A percentile compares a stretch with the other conserved stretches of the same genome.
Evolutionary conservation across 2,113 vertebrate species (phyloP).

Genomic region (Trogon melanurus): DNA sequence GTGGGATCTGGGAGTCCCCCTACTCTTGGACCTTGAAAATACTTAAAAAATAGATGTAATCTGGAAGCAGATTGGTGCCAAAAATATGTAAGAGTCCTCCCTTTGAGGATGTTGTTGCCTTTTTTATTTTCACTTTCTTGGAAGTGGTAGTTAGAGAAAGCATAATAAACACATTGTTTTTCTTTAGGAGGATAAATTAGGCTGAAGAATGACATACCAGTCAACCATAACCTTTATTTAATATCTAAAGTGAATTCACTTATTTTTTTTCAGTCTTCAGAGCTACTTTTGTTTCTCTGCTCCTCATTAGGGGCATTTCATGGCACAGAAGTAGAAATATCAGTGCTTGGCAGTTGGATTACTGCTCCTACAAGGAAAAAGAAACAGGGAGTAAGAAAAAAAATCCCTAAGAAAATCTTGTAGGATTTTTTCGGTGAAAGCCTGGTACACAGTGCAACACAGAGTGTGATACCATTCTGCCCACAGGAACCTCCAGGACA

Average conservation of each 20-base stretch:
- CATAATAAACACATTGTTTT: constrained; percentile 21
- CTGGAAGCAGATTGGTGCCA: constrained; percentile 51
- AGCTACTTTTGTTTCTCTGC: not conserved
- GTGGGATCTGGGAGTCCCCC: constrained; percentile 42
- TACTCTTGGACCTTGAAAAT: constrained; percentile 64
- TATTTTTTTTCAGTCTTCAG: not conserved
- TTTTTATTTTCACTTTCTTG: constrained; percentile 30
- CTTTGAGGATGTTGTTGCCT: constrained; percentile 20
- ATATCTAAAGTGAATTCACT: not conserved
- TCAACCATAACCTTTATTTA: not conserved
- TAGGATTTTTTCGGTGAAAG: not conserved
- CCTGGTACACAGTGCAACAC: not conserved
- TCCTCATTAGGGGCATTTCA: not conserved
- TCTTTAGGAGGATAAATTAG: not conserved
- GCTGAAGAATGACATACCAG: not conserved
- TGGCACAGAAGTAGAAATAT: not conserved
- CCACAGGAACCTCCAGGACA: not conserved
- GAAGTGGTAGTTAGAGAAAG: not conserved
- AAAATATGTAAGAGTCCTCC: constrained; percentile 40
- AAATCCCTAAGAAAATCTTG: not conserved
- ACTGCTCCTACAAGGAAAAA: not conserved
- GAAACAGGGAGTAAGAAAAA: not conserved
- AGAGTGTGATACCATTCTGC: accelerated
- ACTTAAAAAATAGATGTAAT: constrained; percentile 62
- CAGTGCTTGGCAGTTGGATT: not conserved